A percentile compares a stretch with the other conserved stretches of the same genome.
Evolutionary conservation across 2,888 invertebrate species (phyloP).

Genomic region (Leptopilina syphax): DNA sequence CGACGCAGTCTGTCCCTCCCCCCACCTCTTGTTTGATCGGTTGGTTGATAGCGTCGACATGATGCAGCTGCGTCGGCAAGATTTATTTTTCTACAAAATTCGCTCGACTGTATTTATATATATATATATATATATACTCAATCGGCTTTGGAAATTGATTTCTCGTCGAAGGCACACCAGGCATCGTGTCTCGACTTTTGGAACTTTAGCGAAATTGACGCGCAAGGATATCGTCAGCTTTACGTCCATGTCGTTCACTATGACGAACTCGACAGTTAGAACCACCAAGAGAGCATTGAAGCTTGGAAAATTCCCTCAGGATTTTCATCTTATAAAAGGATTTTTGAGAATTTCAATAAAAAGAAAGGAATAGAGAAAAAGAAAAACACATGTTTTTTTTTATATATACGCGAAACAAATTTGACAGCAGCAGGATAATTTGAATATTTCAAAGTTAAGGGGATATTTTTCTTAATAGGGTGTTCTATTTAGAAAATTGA

Average conservation of each 20-base stretch:
- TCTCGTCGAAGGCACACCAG: constrained; percentile 25
- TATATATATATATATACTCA: background rate
- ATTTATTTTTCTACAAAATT: constrained; percentile 37
- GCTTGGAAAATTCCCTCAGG: background rate
- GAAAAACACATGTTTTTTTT: too few relatives aligned
- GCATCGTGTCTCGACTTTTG: constrained; percentile 7
- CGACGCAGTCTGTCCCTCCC: constrained; percentile 46
- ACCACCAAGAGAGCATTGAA: background rate
- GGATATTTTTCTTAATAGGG: background rate
- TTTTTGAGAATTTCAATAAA: background rate
- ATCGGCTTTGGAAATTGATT: constrained; percentile 26
- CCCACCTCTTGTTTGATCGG: constrained; percentile 12
- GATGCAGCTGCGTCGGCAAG: constrained; percentile 35
- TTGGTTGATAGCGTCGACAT: constrained; percentile 20
- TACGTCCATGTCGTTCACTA: constrained; percentile 27
- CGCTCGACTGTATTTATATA: background rate
- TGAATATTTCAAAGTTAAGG: background rate
- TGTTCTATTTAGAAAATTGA: too few relatives aligned
- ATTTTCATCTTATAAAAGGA: constrained; percentile 6
- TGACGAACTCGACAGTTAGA: constrained; percentile 33
- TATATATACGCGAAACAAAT: background rate
- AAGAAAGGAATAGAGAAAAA: too few relatives aligned
- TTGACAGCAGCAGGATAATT: background rate
- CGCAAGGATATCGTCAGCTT: constrained; percentile 34
- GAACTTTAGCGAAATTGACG: constrained; percentile 36